Evolutionary conservation across 2,113 vertebrate species (phyloP), one percentile per base, ranked within the genome.

Genomic region (Dipodomys stephensi): DNA sequence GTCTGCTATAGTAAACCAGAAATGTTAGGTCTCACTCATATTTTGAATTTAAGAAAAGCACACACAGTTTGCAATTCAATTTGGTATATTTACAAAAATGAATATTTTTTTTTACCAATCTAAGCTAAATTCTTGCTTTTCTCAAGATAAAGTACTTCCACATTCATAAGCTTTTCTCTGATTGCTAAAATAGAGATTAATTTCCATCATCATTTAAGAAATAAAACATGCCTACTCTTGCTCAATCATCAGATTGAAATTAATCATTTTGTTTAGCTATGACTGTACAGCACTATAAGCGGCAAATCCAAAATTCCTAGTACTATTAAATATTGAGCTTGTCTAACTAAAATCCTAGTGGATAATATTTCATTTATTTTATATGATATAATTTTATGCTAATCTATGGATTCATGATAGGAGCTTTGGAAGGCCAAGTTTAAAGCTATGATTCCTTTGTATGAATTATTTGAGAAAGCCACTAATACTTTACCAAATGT

Each of bases 361-460:
- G 78, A 67, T 89, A 89, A 77, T 95, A 84, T 82, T 92, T 96
- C 80, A 88, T 79, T 94, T 97, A 81, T 81, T 95, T 95, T 87
- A 79, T 87, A 74, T 91, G 22, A 20, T 64, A 20, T 83, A 71
- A 87, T 90, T 93, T 91, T 79, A 84, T 22, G 76, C 25, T 85
- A 82, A 95, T 92, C n/a, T n/a, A 65, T 91, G 77, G 39, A 83
- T 86, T 88, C 23, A 74, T 82, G 39, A 87, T 71, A 10, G 65
- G 90, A 89, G n/a, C 16, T 95, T 92, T 83, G n/a, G 92, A 84
- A 86, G 49, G 94, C 22, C 32, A 12, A 62, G 7, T 88, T 95
- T 88, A 76, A 39, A 88, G n/a, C 73, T 90, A 57, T 86, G 23
- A 83, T 64, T 91, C 20, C 44, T 83, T 83, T 86, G 28, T 88